phyloP scores from a whole-genome alignment of 2,888 invertebrate species.

The Tipula lateralis region DNA sequence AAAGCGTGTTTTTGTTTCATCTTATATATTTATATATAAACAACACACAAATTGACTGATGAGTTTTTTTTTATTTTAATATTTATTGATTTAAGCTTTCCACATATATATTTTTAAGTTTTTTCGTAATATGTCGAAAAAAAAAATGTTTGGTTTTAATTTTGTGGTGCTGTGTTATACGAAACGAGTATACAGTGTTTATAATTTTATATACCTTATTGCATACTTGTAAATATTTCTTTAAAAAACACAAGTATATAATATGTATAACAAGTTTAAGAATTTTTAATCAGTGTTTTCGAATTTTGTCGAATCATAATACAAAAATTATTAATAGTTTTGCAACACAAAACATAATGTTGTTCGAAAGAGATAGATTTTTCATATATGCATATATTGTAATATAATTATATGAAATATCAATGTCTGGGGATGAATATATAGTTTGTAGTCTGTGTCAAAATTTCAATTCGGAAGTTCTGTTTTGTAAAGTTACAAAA shows the following conservation, averaged over 20 bases:
- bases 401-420: not conserved
- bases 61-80: not conserved
- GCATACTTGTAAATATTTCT: not conserved
- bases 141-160: not conserved
- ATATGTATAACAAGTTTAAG: not conserved
- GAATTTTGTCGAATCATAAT: not conserved
- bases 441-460: not conserved
- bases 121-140: not conserved
- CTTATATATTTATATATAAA: slow-evolving; percentile 11
- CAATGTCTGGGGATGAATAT: not conserved
- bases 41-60: slow-evolving; percentile 19
- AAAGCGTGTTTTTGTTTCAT: slow-evolving; percentile 4
- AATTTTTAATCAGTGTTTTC: not conserved
- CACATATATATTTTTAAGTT: not conserved
- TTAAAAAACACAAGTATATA: not conserved
- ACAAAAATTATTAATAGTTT: slow-evolving; percentile 1
- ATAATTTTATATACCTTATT: not conserved
- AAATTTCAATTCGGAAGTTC: not conserved
- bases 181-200: not conserved
- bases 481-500: not conserved
- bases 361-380: not conserved
- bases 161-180: not conserved
- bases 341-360: not conserved
- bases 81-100: not conserved
- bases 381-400: not conserved